Evolutionary conservation across 2,888 invertebrate genomes (phyloP), one percentile per base, ranked within the genome.

Genomic region (Lithophane semibrunnea): DNA sequence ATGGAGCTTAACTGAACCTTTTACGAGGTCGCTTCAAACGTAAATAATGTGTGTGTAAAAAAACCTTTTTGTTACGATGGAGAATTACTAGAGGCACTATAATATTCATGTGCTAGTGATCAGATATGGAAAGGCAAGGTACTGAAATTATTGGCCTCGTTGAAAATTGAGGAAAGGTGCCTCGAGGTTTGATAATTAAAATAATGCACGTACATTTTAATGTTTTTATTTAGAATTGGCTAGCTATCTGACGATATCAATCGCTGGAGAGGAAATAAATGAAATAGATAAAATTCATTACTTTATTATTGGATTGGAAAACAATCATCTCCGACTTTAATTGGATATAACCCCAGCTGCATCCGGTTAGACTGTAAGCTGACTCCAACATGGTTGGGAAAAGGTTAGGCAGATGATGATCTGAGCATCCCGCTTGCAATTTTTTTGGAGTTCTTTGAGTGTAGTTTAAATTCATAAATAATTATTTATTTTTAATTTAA

Each of bases 51-150:
- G 75, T 80, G 75, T 77, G 79, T 85, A 80, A 83, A 86, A 60
- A 88, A 86, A 77, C 85, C 89, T 86, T 89, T 89, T 86, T 89
- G 82, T 86, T 76, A 44, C 73, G 64, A 82, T 76, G 65, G 65
- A 80, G 84, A 81, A 85, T 84, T 88, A 88, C 82, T 79, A 83
- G 75, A 77, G 70, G 58, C 42, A 73, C 71, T 88, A 88, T 74
- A 89, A 85, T 89, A 88, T 89, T 85, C 80, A 89, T 84, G 77
- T 79, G 74, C 52, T 80, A 80, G 77, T 79, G 73, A 79, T 79
- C 77, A 75, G 84, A 82, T 81, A 83, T 75, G 70, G 73, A 78
- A 63, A 64, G 63, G 64, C 13, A 70, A 75, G 24, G 75, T 18
- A 24, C 42, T 54, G 29, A 68, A 80, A 74, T 80, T 74, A 67